Percentiles rank a stretch among this genome's conserved stretches.
These are phyloP conservation scores for Cepaea hortensis DNA, from an alignment of 2,888 invertebrate species.

Conservation along the genomic window DNA sequence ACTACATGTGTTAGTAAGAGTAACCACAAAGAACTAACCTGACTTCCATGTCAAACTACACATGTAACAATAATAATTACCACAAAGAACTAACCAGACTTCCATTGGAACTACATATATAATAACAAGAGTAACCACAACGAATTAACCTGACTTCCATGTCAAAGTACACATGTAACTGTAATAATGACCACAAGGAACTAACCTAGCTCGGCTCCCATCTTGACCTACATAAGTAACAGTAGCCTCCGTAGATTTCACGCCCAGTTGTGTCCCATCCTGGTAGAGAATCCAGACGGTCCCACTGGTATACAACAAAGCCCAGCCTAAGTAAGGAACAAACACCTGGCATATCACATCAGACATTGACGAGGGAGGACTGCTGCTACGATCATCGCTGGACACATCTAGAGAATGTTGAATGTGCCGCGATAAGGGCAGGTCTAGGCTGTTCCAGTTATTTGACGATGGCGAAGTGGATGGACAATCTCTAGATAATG, in stretches of 20 bases:
- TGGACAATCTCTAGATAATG: conserved; percentile 21
- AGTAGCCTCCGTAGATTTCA: conserved; percentile 45
- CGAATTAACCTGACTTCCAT: no score
- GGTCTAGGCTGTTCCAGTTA: not conserved
- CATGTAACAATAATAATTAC: no score
- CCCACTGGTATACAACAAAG: conserved; percentile 47
- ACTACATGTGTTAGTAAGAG: no score
- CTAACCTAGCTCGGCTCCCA: conserved; percentile 45
- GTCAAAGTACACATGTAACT: no score
- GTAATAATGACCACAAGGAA: not conserved
- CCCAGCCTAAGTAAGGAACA: conserved; percentile 55
- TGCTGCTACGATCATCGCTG: conserved; percentile 41
- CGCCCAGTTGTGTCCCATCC: conserved; percentile 53
- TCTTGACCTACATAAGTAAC: conserved; percentile 51
- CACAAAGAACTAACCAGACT: no score
- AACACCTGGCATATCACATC: conserved; percentile 49
- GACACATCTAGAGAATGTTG: conserved; percentile 36
- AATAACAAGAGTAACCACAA: no score
- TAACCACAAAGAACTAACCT: no score
- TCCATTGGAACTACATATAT: no score
- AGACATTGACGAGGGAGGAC: conserved; percentile 30
- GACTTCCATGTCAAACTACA: no score
- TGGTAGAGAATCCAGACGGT: conserved; percentile 52
- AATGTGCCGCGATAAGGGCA: conserved; percentile 16
- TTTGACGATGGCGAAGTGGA: not conserved